Evolutionary conservation across 2,797 vertebrate species (phyloP).

Genomic region (Eremophila alpestris): DNA sequence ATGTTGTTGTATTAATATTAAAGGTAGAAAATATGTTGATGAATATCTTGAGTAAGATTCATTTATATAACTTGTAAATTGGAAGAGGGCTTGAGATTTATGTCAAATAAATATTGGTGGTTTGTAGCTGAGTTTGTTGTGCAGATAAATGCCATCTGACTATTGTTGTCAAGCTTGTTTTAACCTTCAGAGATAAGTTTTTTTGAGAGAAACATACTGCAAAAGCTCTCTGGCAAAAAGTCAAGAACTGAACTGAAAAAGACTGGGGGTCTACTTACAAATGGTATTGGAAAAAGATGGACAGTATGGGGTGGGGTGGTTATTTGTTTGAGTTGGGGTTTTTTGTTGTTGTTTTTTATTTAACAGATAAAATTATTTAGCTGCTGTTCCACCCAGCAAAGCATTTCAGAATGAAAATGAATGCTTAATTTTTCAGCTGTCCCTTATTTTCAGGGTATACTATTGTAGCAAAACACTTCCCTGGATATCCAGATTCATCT

Average conservation of each 20-base stretch:
- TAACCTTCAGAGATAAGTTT: slow-evolving; percentile 6
- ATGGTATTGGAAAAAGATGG: background rate
- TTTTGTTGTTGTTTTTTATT: background rate
- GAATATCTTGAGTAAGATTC: slow-evolving; percentile 17
- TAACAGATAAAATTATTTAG: background rate
- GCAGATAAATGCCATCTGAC: slow-evolving; percentile 22
- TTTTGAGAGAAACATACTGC: background rate
- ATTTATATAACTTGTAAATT: slow-evolving; percentile 39
- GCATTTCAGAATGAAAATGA: background rate
- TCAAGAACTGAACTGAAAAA: background rate
- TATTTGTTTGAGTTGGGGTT: background rate
- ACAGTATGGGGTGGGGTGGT: accelerated
- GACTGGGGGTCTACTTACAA: background rate
- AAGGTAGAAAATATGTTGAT: slow-evolving; percentile 31
- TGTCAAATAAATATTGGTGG: slow-evolving; percentile 53
- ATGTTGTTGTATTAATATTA: background rate
- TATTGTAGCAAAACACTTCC: background rate
- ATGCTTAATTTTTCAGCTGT: background rate
- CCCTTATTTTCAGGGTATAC: background rate
- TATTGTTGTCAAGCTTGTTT: slow-evolving; percentile 11
- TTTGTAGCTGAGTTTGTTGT: slow-evolving; percentile 40
- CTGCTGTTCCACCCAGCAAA: background rate
- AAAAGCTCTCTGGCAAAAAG: slow-evolving; percentile 5
- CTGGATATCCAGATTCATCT: background rate
- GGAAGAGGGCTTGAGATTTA: slow-evolving; percentile 14